Evolutionary conservation across 2,888 invertebrate genomes (phyloP).

Genomic region (Aporophyla nigra): DNA sequence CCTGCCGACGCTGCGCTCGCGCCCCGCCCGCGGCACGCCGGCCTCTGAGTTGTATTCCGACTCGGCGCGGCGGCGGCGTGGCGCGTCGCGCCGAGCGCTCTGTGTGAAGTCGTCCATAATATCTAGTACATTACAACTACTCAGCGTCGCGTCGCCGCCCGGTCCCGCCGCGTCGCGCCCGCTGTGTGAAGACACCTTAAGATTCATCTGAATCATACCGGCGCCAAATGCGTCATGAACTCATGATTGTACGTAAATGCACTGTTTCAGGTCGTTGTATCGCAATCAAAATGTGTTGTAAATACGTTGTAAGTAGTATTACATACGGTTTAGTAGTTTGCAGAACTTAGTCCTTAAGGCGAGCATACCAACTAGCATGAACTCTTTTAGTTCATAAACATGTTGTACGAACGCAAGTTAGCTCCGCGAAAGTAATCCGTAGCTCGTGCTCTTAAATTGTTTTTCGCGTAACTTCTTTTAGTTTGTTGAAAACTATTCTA

Average conservation of each 20-base stretch:
- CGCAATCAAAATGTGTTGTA: conserved; percentile 17
- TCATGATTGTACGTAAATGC: conserved; percentile 25
- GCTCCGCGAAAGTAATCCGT: conserved; percentile 55
- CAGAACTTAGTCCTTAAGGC: conserved; percentile 44
- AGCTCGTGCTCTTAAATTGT: conserved; percentile 65
- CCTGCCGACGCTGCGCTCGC: too few relatives aligned
- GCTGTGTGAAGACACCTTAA: too few relatives aligned
- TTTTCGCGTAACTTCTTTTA: conserved; percentile 68
- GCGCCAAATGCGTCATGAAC: conserved; percentile 14
- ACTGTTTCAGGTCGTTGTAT: conserved; percentile 14
- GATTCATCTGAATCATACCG: conserved; percentile 25
- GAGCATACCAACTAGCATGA: conserved; percentile 35
- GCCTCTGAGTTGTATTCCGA: too few relatives aligned
- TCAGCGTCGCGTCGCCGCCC: too few relatives aligned
- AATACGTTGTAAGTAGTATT: conserved; percentile 7
- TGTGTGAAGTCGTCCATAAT: too few relatives aligned
- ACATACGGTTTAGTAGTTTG: conserved; percentile 27
- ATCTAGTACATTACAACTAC: too few relatives aligned
- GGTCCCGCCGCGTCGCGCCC: too few relatives aligned
- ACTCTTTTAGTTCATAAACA: conserved; percentile 60
- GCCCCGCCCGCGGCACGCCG: too few relatives aligned
- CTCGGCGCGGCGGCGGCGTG: too few relatives aligned
- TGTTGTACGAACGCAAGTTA: conserved; percentile 52
- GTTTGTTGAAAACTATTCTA: conserved; percentile 66
- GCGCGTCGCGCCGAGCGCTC: too few relatives aligned